These are phyloP conservation scores for Petrocephalus microphthalmus DNA, from an alignment of 2,113 vertebrate species.

Conservation along the genomic window DNA sequence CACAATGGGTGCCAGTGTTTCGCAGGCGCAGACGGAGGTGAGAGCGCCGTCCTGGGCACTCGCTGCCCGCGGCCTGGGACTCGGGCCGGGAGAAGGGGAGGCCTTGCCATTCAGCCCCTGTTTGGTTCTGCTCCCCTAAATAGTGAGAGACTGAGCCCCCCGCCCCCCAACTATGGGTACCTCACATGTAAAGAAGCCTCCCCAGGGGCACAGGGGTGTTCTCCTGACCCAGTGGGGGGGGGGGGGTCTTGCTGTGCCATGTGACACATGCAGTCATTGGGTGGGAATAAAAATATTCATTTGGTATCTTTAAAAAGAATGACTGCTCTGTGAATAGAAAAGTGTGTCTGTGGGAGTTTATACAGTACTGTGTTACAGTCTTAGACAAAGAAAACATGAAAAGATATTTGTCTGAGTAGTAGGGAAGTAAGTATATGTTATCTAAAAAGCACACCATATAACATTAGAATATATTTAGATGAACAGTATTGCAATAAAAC, in stretches of 20 bases:
- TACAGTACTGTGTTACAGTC: not conserved
- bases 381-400: not conserved
- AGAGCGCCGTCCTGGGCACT: not conserved
- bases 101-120: not conserved
- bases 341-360: not conserved
- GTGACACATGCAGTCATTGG: not conserved
- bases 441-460: not conserved
- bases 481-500: not conserved
- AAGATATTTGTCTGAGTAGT: not conserved
- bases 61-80: not conserved
- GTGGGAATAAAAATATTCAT: not conserved
- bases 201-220: not conserved
- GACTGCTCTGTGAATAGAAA: not conserved
- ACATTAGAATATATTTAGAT: not conserved
- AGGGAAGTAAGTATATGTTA: not conserved
- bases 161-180: not conserved
- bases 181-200: not conserved
- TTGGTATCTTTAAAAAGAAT: not conserved
- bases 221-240: not conserved
- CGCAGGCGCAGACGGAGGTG: not conserved
- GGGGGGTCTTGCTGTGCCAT: not conserved
- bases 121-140: not conserved
- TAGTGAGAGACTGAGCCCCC: not conserved
- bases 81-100: not conserved
- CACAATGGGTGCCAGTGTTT: constrained; percentile 15